Evolutionary conservation across 2,888 invertebrate genomes (phyloP).

Genomic region (Scaeva pyrastri): DNA sequence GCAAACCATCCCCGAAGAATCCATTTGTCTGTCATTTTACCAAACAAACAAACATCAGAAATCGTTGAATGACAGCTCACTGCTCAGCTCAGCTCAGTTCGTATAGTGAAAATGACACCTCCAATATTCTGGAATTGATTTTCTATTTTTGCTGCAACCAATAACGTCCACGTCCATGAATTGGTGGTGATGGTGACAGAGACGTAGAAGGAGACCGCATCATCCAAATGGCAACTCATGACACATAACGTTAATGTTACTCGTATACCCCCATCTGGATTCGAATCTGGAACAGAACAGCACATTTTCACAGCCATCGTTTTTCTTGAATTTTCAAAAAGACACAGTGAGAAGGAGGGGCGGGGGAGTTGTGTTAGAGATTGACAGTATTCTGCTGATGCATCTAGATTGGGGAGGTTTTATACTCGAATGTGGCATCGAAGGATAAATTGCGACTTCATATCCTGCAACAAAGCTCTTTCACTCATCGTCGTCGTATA

Average conservation of each 20-base stretch:
- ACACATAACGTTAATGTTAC: slow-evolving; percentile 34
- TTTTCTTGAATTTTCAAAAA: neutral
- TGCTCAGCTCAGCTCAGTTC: no score
- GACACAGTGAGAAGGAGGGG: no score
- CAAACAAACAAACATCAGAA: slow-evolving; percentile 49
- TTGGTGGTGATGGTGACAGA: neutral
- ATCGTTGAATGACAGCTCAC: slow-evolving; percentile 59
- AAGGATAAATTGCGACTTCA: slow-evolving; percentile 31
- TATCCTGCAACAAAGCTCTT: slow-evolving; percentile 45
- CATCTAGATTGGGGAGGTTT: slow-evolving; percentile 31
- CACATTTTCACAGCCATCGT: neutral
- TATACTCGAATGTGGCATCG: neutral
- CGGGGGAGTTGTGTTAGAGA: no score
- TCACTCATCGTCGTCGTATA: slow-evolving; percentile 11
- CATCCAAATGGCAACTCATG: slow-evolving; percentile 33
- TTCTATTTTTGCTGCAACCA: slow-evolving; percentile 55
- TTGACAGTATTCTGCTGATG: slow-evolving; percentile 34
- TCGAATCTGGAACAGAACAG: neutral
- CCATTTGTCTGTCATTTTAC: slow-evolving; percentile 69
- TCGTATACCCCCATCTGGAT: slow-evolving; percentile 31
- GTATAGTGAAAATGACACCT: slow-evolving; percentile 69
- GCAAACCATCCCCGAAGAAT: slow-evolving; percentile 43
- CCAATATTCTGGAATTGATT: slow-evolving; percentile 70
- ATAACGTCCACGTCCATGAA: no score
- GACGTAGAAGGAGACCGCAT: slow-evolving; percentile 10